phyloP scores from a whole-genome alignment of 2,113 vertebrate genomes.

The Carettochelys insculpta region DNA sequence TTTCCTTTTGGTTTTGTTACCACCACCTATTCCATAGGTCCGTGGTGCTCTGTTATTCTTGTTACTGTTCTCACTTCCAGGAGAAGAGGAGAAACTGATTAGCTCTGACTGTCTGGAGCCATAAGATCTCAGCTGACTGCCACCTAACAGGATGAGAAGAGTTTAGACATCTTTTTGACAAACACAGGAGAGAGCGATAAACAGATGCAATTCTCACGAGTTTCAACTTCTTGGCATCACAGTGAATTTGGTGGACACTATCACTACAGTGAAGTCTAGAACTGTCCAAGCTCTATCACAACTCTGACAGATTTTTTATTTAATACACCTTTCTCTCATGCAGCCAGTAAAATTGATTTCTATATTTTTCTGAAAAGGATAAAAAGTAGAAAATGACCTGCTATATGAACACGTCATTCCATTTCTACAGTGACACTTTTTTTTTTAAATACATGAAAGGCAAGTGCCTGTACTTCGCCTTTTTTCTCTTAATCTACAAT shows the following conservation, averaged over 20 bases:
- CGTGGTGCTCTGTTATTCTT: conserved; percentile 58
- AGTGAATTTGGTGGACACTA: not conserved
- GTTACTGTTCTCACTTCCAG: conserved; percentile 61
- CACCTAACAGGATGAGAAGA: conserved; percentile 48
- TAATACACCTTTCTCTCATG: not conserved
- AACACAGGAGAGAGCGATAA: not conserved
- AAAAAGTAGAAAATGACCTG: not conserved
- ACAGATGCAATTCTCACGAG: not conserved
- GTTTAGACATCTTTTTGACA: conserved; percentile 25
- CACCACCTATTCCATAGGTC: conserved; percentile 58
- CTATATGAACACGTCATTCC: not conserved
- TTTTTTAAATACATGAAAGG: not conserved
- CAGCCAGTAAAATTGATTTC: not conserved
- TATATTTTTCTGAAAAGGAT: not conserved
- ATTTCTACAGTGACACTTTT: not conserved
- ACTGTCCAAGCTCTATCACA: not conserved
- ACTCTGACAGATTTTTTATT: not conserved
- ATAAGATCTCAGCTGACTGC: conserved; percentile 48
- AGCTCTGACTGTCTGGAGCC: conserved; percentile 49
- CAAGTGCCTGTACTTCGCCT: not conserved
- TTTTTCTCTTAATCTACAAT: conserved; percentile 10
- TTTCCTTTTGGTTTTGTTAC: conserved; percentile 22
- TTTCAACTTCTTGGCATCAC: not conserved
- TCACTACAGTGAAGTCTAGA: not conserved
- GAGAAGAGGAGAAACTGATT: conserved; percentile 59